Conservation (phyloP, 2,797 vertebrate species). For the Acropternis orthonyx region DNA sequence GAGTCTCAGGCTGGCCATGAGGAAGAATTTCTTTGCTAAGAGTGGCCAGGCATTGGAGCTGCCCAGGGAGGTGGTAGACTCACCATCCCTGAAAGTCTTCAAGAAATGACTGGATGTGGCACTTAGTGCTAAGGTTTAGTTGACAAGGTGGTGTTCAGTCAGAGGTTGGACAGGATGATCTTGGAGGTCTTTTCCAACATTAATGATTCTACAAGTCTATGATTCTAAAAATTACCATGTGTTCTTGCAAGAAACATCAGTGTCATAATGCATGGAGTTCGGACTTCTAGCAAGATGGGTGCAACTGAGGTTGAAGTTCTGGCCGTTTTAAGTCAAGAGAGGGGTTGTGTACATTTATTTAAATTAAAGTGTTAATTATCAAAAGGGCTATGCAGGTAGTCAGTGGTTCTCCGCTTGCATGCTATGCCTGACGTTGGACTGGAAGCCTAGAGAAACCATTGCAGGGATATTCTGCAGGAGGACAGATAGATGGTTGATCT, state of each 20-base stretch:
- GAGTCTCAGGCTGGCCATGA: neutral
- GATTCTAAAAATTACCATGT: neutral
- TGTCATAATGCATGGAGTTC: neutral
- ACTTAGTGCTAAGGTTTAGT: neutral
- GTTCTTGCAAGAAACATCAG: neutral
- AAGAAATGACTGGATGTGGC: neutral
- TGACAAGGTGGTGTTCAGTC: neutral
- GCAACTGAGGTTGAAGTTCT: neutral
- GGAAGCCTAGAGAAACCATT: neutral
- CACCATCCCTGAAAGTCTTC: neutral
- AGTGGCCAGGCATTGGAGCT: neutral
- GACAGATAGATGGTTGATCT: neutral
- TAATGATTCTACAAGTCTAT: neutral
- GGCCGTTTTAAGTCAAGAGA: neutral
- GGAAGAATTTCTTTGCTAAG: neutral
- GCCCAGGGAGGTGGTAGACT: neutral
- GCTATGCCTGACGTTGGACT: neutral
- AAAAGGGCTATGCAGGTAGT: neutral
- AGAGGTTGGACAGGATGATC: neutral
- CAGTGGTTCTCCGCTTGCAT: neutral
- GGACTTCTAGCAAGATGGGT: neutral
- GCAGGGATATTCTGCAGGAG: neutral
- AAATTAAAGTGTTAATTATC: neutral
- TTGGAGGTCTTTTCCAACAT: neutral
- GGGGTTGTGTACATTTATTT: neutral